Evolutionary conservation across 2,888 invertebrate species (phyloP).

Genomic region (Torymus texanus): DNA sequence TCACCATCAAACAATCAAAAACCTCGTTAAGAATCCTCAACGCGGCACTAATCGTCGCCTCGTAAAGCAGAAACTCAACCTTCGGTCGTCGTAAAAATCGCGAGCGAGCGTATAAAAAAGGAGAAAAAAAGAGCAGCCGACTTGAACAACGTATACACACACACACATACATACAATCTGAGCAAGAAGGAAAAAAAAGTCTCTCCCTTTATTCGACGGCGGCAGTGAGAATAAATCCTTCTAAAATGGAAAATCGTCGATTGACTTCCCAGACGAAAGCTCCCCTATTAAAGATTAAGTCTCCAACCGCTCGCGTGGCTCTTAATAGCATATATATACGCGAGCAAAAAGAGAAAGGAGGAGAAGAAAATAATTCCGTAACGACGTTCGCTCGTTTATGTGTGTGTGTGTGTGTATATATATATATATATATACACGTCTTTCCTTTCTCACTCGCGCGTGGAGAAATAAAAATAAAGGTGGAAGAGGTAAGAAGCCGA

Average conservation of each 20-base stretch:
- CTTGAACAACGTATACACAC: too few species aligned
- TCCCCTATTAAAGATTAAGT: constrained; percentile 48
- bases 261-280: constrained; percentile 1
- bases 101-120: constrained; percentile 10
- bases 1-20: not conserved
- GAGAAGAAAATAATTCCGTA: constrained; percentile 42
- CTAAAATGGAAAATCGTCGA: constrained; percentile 39
- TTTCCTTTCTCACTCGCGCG: not conserved
- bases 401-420: too few species aligned
- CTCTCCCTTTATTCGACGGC: too few species aligned
- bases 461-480: constrained; percentile 40
- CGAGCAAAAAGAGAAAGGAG: too few species aligned
- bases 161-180: too few species aligned
- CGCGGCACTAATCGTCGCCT: not conserved
- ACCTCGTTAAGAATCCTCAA: not conserved
- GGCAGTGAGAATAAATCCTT: constrained; percentile 6
- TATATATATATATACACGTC: too few species aligned
- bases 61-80: not conserved
- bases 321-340: constrained; percentile 16
- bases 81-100: constrained; percentile 18
- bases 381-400: constrained; percentile 40
- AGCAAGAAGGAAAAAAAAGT: too few species aligned
- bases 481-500: not conserved
- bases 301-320: constrained; percentile 4
- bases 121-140: too few species aligned